Evolutionary conservation across 2,113 vertebrate species (phyloP).

Genomic region (Cromileptes altivelis): DNA sequence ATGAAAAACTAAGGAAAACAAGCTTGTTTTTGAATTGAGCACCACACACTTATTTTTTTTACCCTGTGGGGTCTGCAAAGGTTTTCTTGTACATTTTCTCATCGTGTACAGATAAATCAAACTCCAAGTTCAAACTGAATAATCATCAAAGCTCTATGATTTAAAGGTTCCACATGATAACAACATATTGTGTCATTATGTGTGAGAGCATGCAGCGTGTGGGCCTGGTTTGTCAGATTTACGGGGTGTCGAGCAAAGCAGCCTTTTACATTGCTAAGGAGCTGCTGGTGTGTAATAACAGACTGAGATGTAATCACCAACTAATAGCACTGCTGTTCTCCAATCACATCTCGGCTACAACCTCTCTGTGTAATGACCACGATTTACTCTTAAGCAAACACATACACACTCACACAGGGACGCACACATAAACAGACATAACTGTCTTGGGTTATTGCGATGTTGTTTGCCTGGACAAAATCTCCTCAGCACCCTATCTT

Average conservation of each 20-base stretch:
- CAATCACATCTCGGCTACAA: slow-evolving; percentile 59
- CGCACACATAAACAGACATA: slow-evolving; percentile 44
- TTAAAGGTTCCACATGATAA: slow-evolving; percentile 21
- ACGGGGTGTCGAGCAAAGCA: slow-evolving; percentile 48
- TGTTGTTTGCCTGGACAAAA: slow-evolving; percentile 31
- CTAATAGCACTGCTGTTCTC: slow-evolving; percentile 66
- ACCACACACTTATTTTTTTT: slow-evolving; percentile 8
- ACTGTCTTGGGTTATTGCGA: slow-evolving; percentile 27
- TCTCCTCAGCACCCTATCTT: slow-evolving; percentile 34
- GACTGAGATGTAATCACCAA: slow-evolving; percentile 70
- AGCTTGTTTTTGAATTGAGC: slow-evolving; percentile 25
- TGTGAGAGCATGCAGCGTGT: slow-evolving; percentile 24
- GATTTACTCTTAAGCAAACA: slow-evolving; percentile 58
- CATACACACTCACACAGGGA: slow-evolving; percentile 27
- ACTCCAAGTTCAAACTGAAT: slow-evolving; percentile 41
- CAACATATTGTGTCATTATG: slow-evolving; percentile 49
- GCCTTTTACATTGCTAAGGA: slow-evolving; percentile 57
- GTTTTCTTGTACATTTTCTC: slow-evolving; percentile 14
- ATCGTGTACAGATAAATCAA: not conserved
- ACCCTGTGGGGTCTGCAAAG: slow-evolving; percentile 11
- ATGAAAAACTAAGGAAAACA: slow-evolving; percentile 37
- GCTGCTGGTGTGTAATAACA: slow-evolving; percentile 66
- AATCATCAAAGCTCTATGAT: slow-evolving; percentile 33
- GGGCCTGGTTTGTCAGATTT: slow-evolving; percentile 71
- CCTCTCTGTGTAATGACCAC: slow-evolving; percentile 45